phyloP scores from a whole-genome alignment of 2,888 invertebrate species.

The Sinotaia quadrata region DNA sequence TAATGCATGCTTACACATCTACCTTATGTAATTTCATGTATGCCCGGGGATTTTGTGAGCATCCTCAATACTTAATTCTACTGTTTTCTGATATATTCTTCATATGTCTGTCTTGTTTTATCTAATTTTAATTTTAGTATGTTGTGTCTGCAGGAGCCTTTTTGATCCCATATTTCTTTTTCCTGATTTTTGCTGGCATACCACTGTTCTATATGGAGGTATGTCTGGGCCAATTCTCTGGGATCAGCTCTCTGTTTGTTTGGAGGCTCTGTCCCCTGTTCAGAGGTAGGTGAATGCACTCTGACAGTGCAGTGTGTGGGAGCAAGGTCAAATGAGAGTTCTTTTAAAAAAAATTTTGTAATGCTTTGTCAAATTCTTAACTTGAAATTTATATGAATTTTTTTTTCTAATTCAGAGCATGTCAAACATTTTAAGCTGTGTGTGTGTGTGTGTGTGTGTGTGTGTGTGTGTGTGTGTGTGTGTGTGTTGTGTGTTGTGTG shows the following conservation, averaged over 20 bases:
- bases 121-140: background rate
- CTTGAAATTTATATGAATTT: background rate
- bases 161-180: conserved; percentile 77
- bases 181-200: conserved; percentile 77
- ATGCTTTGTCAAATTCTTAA: background rate
- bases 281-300: conserved; percentile 72
- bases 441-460: conserved; percentile 8
- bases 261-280: conserved; percentile 77
- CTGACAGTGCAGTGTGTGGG: background rate
- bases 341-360: background rate
- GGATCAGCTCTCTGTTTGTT: conserved; percentile 76
- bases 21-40: too few species aligned
- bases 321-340: background rate
- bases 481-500: too few species aligned
- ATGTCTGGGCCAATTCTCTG: conserved; percentile 77
- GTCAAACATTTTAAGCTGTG: too few species aligned
- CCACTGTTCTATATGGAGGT: conserved; percentile 79
- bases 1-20: too few species aligned
- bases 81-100: background rate
- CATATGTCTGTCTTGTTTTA: background rate
- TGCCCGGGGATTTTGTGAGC: too few species aligned
- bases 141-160: conserved; percentile 77
- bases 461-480: background rate
- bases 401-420: too few species aligned
- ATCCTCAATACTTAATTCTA: too few species aligned